Base-by-base conservation (phyloP, 1,140 invertebrate species). In the Bilobella aurantiaca region DNA sequence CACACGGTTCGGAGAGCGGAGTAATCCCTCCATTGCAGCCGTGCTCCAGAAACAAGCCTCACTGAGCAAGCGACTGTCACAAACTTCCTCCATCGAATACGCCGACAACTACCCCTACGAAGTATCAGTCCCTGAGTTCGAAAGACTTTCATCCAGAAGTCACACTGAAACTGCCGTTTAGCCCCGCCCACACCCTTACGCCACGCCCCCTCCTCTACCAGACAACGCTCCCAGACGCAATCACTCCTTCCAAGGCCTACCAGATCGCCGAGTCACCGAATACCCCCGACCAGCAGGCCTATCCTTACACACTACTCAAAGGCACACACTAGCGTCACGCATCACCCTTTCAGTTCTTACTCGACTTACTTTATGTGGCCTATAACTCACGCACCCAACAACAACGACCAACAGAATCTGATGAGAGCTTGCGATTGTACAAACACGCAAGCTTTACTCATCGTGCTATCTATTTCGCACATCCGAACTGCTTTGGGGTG, bases 101-200 rank as follows among this genome's bases (percentile, higher is more conserved):
- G 88, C 87, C 69, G 88, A 90, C 79, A 88, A 90, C 80, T 86
- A 88, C 78, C 87, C 87, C 73, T 88, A 90, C 79, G 86, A 90
- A 79, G 83, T 92, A 75, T 86, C 87, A 77, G 87, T 91, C 76
- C 89, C 88, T 70, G 90, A 92, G 80, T 89, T 92, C 74, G 90
- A 92, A 79, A 85, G 89, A 68, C 84, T 93, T 68, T 91, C 89
- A 73, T 90, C 88, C 73, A 89, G 91, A 81, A 91, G 89, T 82
- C 90, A 93, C 80, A 93, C 90, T 72, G 90, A 93, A 81, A 93
- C 90, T 70, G 90, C 90, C 74, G 90, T 92, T 76, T 92, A 91
- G 82, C 79, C 66, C 59, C 57, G 25, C 25, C 25, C 57, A 12
- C 57, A 14, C 29, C 21, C 14, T 56, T 8, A 56, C 23, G 25